Percentiles rank a stretch among this genome's conserved stretches.
These are phyloP conservation scores for Megalops cyprinoides DNA, from an alignment of 2,797 vertebrate species.

Conservation along the genomic window DNA sequence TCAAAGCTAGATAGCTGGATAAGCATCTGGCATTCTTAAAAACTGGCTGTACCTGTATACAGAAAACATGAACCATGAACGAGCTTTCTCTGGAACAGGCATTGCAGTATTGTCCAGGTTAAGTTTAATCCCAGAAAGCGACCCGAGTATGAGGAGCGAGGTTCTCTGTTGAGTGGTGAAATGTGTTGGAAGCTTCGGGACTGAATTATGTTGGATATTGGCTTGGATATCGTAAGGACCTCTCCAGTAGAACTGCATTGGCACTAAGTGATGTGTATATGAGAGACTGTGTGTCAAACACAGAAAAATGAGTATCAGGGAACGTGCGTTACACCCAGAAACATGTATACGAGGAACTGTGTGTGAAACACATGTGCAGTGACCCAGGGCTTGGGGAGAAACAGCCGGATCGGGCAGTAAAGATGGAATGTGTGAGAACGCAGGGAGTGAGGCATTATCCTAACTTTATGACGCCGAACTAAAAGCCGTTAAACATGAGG, in stretches of 20 bases:
- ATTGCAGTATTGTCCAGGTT: too few relatives aligned
- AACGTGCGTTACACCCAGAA: too few relatives aligned
- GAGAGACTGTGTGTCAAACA: neutral
- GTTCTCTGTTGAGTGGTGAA: neutral
- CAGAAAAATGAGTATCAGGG: too few relatives aligned
- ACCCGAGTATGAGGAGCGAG: neutral
- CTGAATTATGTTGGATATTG: neutral
- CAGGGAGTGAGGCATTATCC: slow-evolving; percentile 53
- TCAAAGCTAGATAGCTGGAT: too few relatives aligned
- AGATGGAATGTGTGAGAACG: slow-evolving; percentile 65
- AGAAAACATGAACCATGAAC: too few relatives aligned
- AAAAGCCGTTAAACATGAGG: slow-evolving; percentile 37
- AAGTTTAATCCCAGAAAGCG: too few relatives aligned
- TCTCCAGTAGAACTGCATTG: neutral
- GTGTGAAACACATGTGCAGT: slow-evolving; percentile 19
- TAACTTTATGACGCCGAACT: slow-evolving; percentile 57
- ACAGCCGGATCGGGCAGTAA: slow-evolving; percentile 62
- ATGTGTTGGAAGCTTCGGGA: too few relatives aligned
- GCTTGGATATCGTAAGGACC: slow-evolving; percentile 1
- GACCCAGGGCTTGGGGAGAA: slow-evolving; percentile 64
- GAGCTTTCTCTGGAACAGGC: too few relatives aligned
- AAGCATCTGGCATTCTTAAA: too few relatives aligned
- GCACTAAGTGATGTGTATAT: neutral
- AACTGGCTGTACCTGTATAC: too few relatives aligned
- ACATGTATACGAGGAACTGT: neutral